These are phyloP conservation scores for Pagrus major DNA, from an alignment of 2,113 vertebrate genomes.

Conservation along the genomic window DNA sequence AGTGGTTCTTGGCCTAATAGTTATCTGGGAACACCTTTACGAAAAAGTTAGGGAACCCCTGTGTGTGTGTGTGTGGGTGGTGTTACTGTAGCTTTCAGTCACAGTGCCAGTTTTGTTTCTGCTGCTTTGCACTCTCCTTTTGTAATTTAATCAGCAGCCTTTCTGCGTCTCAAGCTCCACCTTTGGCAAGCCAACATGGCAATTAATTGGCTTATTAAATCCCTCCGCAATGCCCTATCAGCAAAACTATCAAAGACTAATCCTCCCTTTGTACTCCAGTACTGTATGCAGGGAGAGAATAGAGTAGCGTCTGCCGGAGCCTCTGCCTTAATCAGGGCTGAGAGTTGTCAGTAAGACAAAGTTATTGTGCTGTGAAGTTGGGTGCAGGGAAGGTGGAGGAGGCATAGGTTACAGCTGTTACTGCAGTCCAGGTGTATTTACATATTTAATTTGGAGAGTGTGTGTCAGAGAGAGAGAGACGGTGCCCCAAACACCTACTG, in stretches of 20 bases:
- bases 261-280: constrained; percentile 67
- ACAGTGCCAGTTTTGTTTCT: constrained; percentile 52
- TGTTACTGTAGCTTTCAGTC: constrained; percentile 32
- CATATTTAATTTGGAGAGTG: constrained; percentile 6
- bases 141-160: constrained; percentile 70
- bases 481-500: not conserved
- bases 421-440: constrained; percentile 18
- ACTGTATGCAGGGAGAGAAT: constrained; percentile 35
- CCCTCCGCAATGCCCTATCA: constrained; percentile 72
- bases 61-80: constrained; percentile 8
- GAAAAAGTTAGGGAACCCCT: constrained; percentile 47
- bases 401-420: constrained; percentile 8
- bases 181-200: constrained; percentile 74
- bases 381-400: not conserved
- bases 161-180: constrained; percentile 64
- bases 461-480: not conserved
- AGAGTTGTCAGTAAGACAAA: constrained; percentile 39
- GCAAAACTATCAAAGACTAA: constrained; percentile 80
- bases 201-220: constrained; percentile 82
- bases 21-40: constrained; percentile 24
- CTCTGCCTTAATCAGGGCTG: constrained; percentile 53
- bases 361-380: constrained; percentile 38
- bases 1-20: constrained; percentile 6
- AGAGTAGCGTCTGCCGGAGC: constrained; percentile 18
- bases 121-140: constrained; percentile 62